phyloP scores from a whole-genome alignment of 53 echinoderm and acorn worm species.

The Holothuria scabra region DNA sequence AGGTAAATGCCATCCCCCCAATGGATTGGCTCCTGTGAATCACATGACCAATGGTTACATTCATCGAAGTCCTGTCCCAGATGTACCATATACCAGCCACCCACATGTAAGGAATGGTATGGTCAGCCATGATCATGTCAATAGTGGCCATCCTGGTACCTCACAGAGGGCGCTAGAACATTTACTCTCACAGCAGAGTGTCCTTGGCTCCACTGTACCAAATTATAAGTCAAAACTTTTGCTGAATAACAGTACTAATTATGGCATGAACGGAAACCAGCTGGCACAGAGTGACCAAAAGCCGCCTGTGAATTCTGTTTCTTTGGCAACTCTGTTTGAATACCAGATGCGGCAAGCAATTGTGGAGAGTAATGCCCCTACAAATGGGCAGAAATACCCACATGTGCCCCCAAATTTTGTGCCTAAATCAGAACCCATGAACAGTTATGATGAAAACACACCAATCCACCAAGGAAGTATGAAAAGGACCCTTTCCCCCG shows the following conservation, averaged over 20 bases:
- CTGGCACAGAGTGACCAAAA: slow-evolving; percentile 20
- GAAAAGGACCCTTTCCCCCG: slow-evolving; percentile 15
- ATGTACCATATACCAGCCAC: slow-evolving; percentile 16
- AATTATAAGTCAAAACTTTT: slow-evolving; percentile 44
- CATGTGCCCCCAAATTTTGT: slow-evolving; percentile 29
- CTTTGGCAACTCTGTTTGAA: slow-evolving; percentile 38
- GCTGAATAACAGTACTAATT: slow-evolving; percentile 33
- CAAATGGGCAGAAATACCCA: slow-evolving; percentile 30
- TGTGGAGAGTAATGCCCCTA: slow-evolving; percentile 24
- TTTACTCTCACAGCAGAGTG: slow-evolving; percentile 44
- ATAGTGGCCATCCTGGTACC: slow-evolving; percentile 11
- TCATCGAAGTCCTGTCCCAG: not conserved
- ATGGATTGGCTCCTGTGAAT: slow-evolving; percentile 5
- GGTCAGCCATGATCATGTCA: slow-evolving; percentile 13
- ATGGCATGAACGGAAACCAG: slow-evolving; percentile 1
- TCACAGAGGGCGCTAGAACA: slow-evolving; percentile 41
- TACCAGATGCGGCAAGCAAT: slow-evolving; percentile 48
- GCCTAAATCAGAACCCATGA: slow-evolving; percentile 36
- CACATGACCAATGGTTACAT: slow-evolving; percentile 21
- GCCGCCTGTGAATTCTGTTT: slow-evolving; percentile 15
- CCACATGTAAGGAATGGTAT: not conserved
- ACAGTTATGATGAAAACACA: slow-evolving; percentile 23
- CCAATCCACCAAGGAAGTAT: not conserved
- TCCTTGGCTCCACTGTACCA: not conserved
- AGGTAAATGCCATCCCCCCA: not conserved